Evolutionary conservation across 2,113 vertebrate genomes (phyloP), one percentile per base, ranked within the genome.

Genomic region (Scolopax mira): DNA sequence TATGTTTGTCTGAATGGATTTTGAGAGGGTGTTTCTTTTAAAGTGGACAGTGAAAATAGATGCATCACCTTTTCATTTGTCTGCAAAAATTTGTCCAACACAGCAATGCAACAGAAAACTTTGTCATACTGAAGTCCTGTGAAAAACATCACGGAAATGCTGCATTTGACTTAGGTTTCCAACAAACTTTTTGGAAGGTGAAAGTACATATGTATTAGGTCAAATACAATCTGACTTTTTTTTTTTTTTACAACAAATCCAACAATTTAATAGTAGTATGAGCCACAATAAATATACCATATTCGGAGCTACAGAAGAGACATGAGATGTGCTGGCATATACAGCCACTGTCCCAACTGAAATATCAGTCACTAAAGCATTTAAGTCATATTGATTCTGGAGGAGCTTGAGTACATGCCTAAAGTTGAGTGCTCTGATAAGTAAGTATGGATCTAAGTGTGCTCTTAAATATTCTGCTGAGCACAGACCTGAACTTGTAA

Each of bases 381-480:
- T 90, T 64, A 91, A 72, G 48, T 75, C 24, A 9, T 81, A 96
- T 96, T 92, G 94, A 94, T 90, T 78, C 39, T 71, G 52, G 42
- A 88, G 21, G n/a, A 18, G 5, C 42, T 74, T 79, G 37, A 90
- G 52, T 46, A 88, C 3, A 17, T 89, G 57, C 52, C 78, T 92
- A 33, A 65, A 81, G 48, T 48, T 84, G 81, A 93, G 55, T 86
- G 61, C 25, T 72, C 31, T 55, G 70, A 78, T 84, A 57, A 90
- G 13, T 52, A 86, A 71, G 51, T 90, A 88, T 78, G 61, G 61
- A 95, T 96, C 79, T 90, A 90, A 84, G 44, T 24, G 46, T 64
- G 52, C 42, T 81, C 48, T 89, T 93, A 90, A 89, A 95, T 84
- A 90, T 86, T 95, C 79, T 96, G 94, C 96, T 96, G 94, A 96